Evolutionary conservation across 2,113 vertebrate species (phyloP).

Genomic region (Felis chaus): DNA sequence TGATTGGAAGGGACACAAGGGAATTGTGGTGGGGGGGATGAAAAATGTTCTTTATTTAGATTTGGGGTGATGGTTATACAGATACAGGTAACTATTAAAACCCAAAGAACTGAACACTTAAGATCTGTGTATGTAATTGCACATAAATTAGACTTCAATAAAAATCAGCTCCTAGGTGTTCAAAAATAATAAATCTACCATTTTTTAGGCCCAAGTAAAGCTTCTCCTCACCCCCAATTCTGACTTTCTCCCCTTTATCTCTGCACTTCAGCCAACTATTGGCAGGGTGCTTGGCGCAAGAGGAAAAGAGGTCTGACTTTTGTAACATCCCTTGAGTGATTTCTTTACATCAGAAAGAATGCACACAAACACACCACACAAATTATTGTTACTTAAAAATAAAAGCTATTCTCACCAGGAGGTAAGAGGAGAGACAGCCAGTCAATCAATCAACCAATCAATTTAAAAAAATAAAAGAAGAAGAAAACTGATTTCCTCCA

Average conservation of each 20-base stretch:
- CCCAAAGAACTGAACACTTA: background rate
- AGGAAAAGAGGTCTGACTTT: background rate
- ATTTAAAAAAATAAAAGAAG: background rate
- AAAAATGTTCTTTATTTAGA: background rate
- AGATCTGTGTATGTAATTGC: background rate
- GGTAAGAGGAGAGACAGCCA: background rate
- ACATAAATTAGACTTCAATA: background rate
- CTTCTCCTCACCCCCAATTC: background rate
- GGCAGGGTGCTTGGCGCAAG: background rate
- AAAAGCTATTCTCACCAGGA: background rate
- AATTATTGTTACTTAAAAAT: background rate
- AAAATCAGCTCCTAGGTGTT: background rate
- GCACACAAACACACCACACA: background rate
- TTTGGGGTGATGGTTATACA: background rate
- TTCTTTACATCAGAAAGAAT: constrained; percentile 14
- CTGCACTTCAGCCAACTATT: background rate
- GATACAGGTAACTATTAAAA: background rate
- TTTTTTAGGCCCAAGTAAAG: background rate
- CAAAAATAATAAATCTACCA: background rate
- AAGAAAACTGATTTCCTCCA: background rate
- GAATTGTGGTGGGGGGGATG: background rate
- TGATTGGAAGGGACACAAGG: background rate
- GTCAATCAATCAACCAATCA: too few species aligned
- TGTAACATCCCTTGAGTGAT: background rate
- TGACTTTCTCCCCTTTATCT: background rate